phyloP scores from a whole-genome alignment of 2,113 vertebrate species.

The Cervus canadensis region DNA sequence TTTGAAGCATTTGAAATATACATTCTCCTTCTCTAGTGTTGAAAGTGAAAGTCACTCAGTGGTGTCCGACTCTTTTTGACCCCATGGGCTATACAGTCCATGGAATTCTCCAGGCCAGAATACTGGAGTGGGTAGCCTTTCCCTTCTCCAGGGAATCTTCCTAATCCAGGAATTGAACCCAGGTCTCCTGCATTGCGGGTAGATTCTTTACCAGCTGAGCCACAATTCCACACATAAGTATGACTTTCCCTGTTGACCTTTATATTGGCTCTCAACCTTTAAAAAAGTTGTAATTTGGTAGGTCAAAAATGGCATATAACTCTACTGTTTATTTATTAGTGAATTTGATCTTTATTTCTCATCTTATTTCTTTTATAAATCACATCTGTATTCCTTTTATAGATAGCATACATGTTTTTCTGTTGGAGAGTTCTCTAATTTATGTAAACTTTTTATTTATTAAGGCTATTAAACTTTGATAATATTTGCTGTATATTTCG shows the following conservation, averaged over 20 bases:
- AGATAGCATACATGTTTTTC: not conserved
- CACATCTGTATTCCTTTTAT: not conserved
- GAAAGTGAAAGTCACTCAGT: not conserved
- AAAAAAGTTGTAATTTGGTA: not conserved
- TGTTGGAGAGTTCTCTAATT: not conserved
- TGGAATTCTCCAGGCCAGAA: not conserved
- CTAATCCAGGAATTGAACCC: not conserved
- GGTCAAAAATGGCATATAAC: not conserved
- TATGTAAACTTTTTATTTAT: not conserved
- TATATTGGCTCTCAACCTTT: not conserved
- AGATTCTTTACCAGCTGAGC: not conserved
- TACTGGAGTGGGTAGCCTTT: not conserved
- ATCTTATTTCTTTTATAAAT: not conserved
- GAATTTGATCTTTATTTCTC: not conserved
- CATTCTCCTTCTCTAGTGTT: not conserved
- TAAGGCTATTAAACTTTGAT: not conserved
- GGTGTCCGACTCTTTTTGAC: not conserved
- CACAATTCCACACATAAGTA: not conserved
- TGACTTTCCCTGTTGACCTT: not conserved
- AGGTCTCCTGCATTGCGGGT: not conserved
- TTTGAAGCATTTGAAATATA: constrained; percentile 15
- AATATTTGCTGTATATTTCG: not conserved
- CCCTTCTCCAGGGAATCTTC: not conserved
- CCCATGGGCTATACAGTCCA: not conserved
- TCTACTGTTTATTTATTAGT: not conserved